Base-by-base conservation (phyloP, 1,140 invertebrate genomes). In the Aphaenogaster floridana region DNA sequence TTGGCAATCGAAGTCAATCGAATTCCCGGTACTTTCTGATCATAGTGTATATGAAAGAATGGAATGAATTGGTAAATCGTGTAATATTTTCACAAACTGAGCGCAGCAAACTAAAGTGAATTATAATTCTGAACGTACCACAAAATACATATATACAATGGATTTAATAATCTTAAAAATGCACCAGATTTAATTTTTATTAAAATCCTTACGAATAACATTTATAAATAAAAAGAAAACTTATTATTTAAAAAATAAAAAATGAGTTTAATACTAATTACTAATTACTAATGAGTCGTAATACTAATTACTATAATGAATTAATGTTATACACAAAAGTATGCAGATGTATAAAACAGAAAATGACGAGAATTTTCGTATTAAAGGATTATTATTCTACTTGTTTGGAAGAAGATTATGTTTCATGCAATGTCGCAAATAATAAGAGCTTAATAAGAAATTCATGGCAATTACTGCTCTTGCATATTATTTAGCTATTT, bases 351-450 rank as follows among this genome's bases (percentile, higher is more conserved):
- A 36, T 17, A 36, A 34, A 61, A 15, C 8, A 63, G 7, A 34
- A 52, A 72, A 36, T 72, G 28, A 17, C 3, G 4, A 52, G 7
- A 50, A 72, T 17, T 34, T 69, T 39, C 17, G 15, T 34, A 17
- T 72, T 50, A 72, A 72, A 9, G 9, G 45, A 15, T 52, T 50
- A 72, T n/a, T 72, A 72, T 50, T 42, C 9, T 68, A 68, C 4
- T 68, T 68, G 11, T 45, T 68, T 68, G 1, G 4, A 3, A 36
- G 57, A 15, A 13, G 0, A 21, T 68, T 68, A 39, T 66, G 11
- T n/a, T 28, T 36, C 28, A 4, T n/a, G 8, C 45, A 72, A 34
- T 21, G 34, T 50, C 8, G 15, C 7, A 72, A 15, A 72, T 34
- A 17, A 50, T 52, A 52, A 0, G 15, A 21, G 0, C 17, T 72